Evolutionary conservation across 2,113 vertebrate genomes (phyloP), one percentile per base, ranked within the genome.

Genomic region (Toxotes jaculatrix): DNA sequence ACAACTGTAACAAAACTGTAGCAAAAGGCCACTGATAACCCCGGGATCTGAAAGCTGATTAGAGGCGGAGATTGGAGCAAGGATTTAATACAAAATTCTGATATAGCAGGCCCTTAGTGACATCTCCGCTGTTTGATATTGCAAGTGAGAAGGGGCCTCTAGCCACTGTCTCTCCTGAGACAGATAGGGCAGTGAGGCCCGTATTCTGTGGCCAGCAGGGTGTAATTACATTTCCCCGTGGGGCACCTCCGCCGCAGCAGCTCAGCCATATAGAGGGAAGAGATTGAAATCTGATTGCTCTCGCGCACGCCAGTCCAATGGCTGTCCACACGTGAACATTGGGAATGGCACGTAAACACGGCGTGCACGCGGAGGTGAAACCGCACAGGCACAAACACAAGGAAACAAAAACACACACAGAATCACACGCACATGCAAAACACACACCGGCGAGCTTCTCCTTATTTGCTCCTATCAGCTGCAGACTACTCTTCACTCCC

Each of bases 241-340:
- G 88, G 88, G 83, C 80, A 79, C 77, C 84, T 82, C 63, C 13
- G 27, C 84, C 31, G 61, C 89, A 79, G 82, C 85, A 81, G 82
- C 91, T 88, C 88, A 84, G 86, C 75, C 73, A 59, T 79, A 89
- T 19, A 87, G 57, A 81, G 79, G 65, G 36, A 64, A 43, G 63
- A 90, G 86, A 93, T 77, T 83, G 88, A 87, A 92, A 93, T 92
- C 89, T 80, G 78, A 92, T 88, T 89, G 84, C 68, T 57, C 55
- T 83, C 10, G 8, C 76, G 82, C 69, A 70, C 77, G 62, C 75
- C 78, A 65, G 80, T 79, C 9, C 12, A 79, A 84, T 34, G 65
- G 56, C 85, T 75, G 75, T 87, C 71, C 79, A 69, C 66, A 69
- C 31, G 27, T 73, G 75, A 87, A 75, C 77, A 45, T 1, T 38